Evolutionary conservation across 2,113 vertebrate genomes (phyloP).

Genomic region (Ameiurus melas): DNA sequence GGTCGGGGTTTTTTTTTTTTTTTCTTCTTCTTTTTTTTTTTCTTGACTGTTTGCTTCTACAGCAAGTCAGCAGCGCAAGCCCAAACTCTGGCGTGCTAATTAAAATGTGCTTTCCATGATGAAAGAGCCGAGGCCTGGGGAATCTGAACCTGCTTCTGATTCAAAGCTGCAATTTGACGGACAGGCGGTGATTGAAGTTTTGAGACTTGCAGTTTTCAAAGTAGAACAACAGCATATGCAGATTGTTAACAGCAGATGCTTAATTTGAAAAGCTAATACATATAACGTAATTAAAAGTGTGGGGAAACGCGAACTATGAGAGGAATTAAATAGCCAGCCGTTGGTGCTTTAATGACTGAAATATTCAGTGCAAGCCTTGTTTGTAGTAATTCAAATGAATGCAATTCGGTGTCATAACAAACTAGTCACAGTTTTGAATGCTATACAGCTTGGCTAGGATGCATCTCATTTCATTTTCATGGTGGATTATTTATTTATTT

Average conservation of each 20-base stretch:
- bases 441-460: constrained; percentile 25
- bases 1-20: constrained; percentile 43
- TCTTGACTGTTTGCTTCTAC: constrained; percentile 60
- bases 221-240: constrained; percentile 66
- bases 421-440: constrained; percentile 32
- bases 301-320: constrained; percentile 59
- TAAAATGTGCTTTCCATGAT: constrained; percentile 65
- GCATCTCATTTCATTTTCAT: constrained; percentile 10
- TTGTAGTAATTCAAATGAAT: constrained; percentile 49
- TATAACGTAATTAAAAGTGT: constrained; percentile 62
- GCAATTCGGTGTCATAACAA: constrained; percentile 35
- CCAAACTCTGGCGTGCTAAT: constrained; percentile 62
- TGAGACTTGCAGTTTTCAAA: constrained; percentile 66
- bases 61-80: constrained; percentile 57
- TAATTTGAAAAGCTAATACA: constrained; percentile 64
- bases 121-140: constrained; percentile 62
- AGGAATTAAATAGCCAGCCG: constrained; percentile 52
- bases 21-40: background rate
- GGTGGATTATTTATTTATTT: background rate
- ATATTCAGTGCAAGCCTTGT: constrained; percentile 44
- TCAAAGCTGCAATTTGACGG: constrained; percentile 64
- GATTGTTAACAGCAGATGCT: constrained; percentile 70
- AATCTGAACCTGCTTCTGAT: constrained; percentile 74
- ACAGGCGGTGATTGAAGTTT: constrained; percentile 71
- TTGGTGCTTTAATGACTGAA: constrained; percentile 44